Evolutionary conservation across 2,797 vertebrate species (phyloP).

Genomic region (Trichosurus vulpecula): DNA sequence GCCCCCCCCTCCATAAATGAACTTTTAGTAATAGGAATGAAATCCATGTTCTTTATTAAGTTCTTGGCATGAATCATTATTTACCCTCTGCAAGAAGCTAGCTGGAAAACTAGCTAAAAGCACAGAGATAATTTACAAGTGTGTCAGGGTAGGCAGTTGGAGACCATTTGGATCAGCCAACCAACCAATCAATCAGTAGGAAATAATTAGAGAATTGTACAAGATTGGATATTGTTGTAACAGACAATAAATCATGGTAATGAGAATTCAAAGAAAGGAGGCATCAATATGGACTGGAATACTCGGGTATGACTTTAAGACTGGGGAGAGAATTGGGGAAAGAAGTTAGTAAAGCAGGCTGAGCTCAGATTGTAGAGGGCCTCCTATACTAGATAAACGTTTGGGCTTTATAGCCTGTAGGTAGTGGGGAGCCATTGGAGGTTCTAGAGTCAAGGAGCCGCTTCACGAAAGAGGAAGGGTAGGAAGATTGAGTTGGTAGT

Average conservation of each 20-base stretch:
- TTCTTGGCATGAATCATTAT: neutral
- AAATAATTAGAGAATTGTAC: neutral
- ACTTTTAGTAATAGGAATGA: neutral
- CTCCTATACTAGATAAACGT: neutral
- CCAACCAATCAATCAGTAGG: neutral
- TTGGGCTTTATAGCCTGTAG: neutral
- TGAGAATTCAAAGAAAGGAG: neutral
- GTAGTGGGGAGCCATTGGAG: neutral
- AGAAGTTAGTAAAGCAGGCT: neutral
- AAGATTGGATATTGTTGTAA: neutral
- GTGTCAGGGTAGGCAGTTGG: neutral
- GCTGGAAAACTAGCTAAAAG: neutral
- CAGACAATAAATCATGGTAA: neutral
- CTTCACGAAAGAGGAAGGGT: neutral
- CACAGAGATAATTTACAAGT: constrained; percentile 3
- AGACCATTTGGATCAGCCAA: neutral
- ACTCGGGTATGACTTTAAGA: neutral
- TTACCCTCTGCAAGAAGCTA: neutral
- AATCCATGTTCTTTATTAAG: neutral
- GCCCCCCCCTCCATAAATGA: neutral
- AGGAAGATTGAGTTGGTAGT: neutral
- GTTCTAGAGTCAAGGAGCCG: neutral
- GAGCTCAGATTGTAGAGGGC: neutral
- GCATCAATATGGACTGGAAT: neutral
- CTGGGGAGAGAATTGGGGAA: neutral